Conservation (phyloP, 23 tunicate genomes). For the Diplosoma virens region DNA sequence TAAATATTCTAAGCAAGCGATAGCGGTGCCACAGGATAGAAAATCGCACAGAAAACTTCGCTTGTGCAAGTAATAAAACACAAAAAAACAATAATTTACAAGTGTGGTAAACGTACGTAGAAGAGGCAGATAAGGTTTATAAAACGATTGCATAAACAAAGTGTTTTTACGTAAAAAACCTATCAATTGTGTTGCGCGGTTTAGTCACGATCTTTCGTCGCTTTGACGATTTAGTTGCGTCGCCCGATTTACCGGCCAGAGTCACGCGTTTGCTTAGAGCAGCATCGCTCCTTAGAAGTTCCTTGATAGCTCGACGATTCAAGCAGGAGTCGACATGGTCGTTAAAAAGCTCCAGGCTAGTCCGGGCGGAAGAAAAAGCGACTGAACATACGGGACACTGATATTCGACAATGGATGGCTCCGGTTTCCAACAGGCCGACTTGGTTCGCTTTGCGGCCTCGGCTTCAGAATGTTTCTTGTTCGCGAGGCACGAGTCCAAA, state of each 20-base stretch:
- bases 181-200: conserved; percentile 25
- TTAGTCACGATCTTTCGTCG: conserved; percentile 34
- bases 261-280: neutral
- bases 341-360: conserved; percentile 47
- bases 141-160: neutral
- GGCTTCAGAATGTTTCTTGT: neutral
- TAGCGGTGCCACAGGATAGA: too few relatives aligned
- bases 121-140: neutral
- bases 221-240: neutral
- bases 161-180: conserved; percentile 23
- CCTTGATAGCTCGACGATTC: conserved; percentile 46
- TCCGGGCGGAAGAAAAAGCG: conserved; percentile 19
- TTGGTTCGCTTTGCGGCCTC: too few relatives aligned
- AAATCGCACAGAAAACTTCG: too few relatives aligned
- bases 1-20: too few relatives aligned
- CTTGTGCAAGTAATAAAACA: too few relatives aligned
- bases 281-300: conserved; percentile 34
- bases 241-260: neutral
- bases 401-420: neutral
- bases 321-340: conserved; percentile 71
- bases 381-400: conserved; percentile 69
- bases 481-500: neutral
- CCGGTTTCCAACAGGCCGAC: neutral
- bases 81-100: too few relatives aligned
- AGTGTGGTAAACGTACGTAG: too few relatives aligned